These are phyloP conservation scores for Scleropages formosus DNA, from an alignment of 2,797 vertebrate genomes.

Conservation along the genomic window DNA sequence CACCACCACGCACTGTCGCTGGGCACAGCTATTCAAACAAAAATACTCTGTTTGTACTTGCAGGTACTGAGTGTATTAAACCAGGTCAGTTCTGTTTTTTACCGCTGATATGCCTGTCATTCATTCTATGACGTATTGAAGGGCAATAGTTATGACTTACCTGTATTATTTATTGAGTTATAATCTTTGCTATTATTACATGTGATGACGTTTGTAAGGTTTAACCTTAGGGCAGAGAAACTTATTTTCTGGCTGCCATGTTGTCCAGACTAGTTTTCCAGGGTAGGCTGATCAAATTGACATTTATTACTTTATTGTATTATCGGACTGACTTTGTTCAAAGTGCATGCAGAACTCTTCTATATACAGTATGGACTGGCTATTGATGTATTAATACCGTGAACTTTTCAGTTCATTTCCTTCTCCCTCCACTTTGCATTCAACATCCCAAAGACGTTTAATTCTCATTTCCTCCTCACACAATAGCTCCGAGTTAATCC, in stretches of 20 bases:
- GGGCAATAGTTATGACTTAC: neutral
- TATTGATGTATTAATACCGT: conserved; percentile 8
- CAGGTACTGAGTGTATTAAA: conserved; percentile 1
- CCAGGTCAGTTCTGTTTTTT: neutral
- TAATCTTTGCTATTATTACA: conserved; percentile 25
- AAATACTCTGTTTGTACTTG: neutral
- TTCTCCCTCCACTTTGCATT: neutral
- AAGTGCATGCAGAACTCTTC: neutral
- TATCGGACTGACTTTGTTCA: neutral
- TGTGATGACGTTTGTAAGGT: conserved; percentile 17
- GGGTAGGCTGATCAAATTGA: neutral
- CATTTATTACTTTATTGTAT: conserved; percentile 13
- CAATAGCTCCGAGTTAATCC: conserved; percentile 23
- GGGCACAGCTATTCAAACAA: too few relatives aligned
- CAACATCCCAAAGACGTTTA: conserved; percentile 4
- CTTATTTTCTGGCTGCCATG: neutral
- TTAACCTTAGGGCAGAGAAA: neutral
- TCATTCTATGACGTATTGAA: conserved; percentile 4
- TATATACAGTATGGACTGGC: conserved; percentile 7
- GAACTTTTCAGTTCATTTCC: conserved; percentile 12
- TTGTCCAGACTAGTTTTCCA: neutral
- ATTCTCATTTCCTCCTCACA: conserved; percentile 21
- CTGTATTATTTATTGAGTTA: conserved; percentile 14
- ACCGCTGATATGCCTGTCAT: neutral
- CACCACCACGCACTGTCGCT: too few relatives aligned